These are phyloP conservation scores for Cryptus armator DNA, from an alignment of 2,888 invertebrate genomes.

Conservation along the genomic window DNA sequence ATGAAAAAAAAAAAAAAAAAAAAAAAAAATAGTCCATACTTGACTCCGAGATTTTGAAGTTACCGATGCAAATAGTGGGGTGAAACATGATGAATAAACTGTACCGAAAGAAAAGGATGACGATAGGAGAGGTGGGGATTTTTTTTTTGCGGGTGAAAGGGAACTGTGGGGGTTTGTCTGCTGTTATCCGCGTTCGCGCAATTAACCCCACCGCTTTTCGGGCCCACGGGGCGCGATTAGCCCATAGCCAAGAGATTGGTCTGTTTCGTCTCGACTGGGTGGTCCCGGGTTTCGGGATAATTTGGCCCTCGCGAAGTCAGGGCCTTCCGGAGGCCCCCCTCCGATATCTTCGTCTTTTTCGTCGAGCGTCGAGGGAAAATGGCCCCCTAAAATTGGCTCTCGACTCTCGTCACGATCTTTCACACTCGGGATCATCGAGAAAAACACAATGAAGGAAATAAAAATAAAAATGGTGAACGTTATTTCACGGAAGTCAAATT, in stretches of 20 bases:
- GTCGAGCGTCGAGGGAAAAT: slow-evolving; percentile 76
- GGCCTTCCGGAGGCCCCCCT: slow-evolving; percentile 38
- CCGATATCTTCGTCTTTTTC: slow-evolving; percentile 66
- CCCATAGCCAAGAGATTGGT: slow-evolving; percentile 82
- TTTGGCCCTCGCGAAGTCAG: slow-evolving; percentile 79
- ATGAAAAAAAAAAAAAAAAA: too few species aligned
- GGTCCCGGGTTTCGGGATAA: slow-evolving; percentile 80
- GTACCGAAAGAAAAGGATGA: slow-evolving; percentile 7
- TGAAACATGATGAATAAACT: too few species aligned
- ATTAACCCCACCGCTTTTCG: slow-evolving; percentile 81
- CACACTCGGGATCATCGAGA: slow-evolving; percentile 4
- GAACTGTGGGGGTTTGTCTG: slow-evolving; percentile 41
- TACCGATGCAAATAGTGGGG: background rate
- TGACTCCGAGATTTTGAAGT: too few species aligned
- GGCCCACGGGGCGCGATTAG: slow-evolving; percentile 79
- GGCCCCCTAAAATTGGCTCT: slow-evolving; percentile 79
- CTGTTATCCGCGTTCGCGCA: slow-evolving; percentile 73
- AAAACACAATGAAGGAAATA: slow-evolving; percentile 18
- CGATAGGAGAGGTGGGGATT: slow-evolving; percentile 56
- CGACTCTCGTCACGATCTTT: slow-evolving; percentile 36
- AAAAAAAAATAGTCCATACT: too few species aligned
- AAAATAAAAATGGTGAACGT: background rate
- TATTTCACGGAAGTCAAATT: background rate
- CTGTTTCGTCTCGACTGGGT: slow-evolving; percentile 80
- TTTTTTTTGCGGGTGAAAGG: slow-evolving; percentile 33